Conservation (phyloP, 2,113 vertebrate species). For the Corydoras sp. region DNA sequence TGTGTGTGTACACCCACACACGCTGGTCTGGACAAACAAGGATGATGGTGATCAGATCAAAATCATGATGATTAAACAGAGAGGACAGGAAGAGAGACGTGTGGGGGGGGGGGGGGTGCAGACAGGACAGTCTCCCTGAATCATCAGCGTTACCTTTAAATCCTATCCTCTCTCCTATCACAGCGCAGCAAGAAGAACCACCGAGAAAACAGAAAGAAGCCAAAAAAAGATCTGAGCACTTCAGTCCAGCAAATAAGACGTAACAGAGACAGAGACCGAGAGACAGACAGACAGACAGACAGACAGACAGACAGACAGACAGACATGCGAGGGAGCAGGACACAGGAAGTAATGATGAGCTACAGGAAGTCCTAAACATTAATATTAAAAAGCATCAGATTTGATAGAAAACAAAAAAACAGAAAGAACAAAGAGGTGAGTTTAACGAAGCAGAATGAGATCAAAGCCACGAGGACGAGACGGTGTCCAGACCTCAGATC, state of each 20-base stretch:
- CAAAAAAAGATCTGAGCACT: constrained; percentile 56
- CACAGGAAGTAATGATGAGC: neutral
- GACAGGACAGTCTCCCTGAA: constrained; percentile 83
- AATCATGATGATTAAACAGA: constrained; percentile 72
- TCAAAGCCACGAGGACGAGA: too few relatives aligned
- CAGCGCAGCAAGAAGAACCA: constrained; percentile 84
- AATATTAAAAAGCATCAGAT: too few relatives aligned
- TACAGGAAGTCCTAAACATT: neutral
- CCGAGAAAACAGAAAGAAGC: constrained; percentile 72
- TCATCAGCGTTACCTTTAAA: constrained; percentile 83
- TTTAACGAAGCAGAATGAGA: too few relatives aligned
- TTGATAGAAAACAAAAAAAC: too few relatives aligned
- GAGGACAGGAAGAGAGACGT: constrained; percentile 46
- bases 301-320: constrained; percentile 58
- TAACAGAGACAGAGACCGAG: constrained; percentile 34
- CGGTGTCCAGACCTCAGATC: too few relatives aligned
- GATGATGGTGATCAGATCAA: constrained; percentile 76
- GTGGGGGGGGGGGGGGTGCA: constrained; percentile 65
- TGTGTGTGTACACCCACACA: too few relatives aligned
- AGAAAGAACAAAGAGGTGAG: too few relatives aligned
- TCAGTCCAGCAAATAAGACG: constrained; percentile 34
- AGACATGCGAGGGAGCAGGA: constrained; percentile 50
- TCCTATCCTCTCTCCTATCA: constrained; percentile 70
- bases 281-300: constrained; percentile 6
- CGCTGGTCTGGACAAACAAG: constrained; percentile 78